phyloP scores from a whole-genome alignment of 2,113 vertebrate species.

The Stomatorhinus ivindoensis region DNA sequence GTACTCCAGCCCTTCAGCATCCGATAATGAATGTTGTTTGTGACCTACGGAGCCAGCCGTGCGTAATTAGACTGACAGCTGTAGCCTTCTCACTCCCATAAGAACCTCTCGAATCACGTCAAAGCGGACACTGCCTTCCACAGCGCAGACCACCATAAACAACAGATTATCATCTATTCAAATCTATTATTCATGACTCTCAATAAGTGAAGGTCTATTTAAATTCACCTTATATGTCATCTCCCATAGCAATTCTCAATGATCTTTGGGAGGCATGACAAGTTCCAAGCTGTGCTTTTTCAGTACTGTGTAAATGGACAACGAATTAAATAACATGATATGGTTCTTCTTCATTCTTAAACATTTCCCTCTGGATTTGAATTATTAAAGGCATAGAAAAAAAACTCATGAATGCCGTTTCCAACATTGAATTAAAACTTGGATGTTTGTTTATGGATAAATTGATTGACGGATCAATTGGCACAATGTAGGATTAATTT shows the following conservation, averaged over 20 bases:
- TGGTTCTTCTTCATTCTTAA: neutral
- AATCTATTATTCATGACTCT: neutral
- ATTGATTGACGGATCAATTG: neutral
- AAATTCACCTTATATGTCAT: constrained; percentile 1
- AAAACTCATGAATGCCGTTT: neutral
- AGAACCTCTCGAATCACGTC: neutral
- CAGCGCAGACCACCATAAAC: neutral
- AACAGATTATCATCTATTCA: neutral
- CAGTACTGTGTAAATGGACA: neutral
- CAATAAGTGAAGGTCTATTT: neutral
- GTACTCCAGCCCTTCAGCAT: neutral
- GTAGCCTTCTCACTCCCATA: neutral
- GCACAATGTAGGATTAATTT: constrained; percentile 12
- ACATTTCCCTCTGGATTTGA: neutral
- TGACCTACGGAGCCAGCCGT: neutral
- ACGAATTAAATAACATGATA: neutral
- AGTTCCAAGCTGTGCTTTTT: neutral
- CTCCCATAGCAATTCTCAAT: neutral
- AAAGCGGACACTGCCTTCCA: neutral
- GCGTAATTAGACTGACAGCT: neutral
- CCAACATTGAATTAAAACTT: constrained; percentile 6
- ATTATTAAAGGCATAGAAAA: constrained; percentile 2
- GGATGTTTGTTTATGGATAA: neutral
- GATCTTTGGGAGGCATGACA: constrained; percentile 4
- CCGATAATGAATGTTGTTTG: constrained; percentile 1